phyloP scores from a whole-genome alignment of 2,888 invertebrate genomes.

The Synergus umbraculus region DNA sequence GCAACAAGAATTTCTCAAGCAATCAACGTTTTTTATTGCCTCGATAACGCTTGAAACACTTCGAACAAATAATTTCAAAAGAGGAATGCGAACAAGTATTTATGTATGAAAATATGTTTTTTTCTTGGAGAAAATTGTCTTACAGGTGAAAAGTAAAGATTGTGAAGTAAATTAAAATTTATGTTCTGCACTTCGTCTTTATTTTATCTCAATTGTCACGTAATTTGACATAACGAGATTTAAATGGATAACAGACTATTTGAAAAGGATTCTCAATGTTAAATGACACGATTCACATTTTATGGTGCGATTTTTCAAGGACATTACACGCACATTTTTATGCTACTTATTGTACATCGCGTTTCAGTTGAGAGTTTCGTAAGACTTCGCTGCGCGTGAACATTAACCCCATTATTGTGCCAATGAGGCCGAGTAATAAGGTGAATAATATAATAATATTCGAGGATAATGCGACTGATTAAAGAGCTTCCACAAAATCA shows the following conservation, averaged over 20 bases:
- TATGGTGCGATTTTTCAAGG: slow-evolving; percentile 32
- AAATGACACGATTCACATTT: slow-evolving; percentile 43
- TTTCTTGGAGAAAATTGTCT: too few relatives aligned
- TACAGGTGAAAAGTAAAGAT: too few relatives aligned
- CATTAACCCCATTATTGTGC: slow-evolving; percentile 43
- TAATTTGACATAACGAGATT: slow-evolving; percentile 30
- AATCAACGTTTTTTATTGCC: too few relatives aligned
- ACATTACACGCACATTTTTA: slow-evolving; percentile 17
- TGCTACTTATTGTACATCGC: neutral
- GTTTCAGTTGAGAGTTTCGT: slow-evolving; percentile 38
- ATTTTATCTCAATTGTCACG: slow-evolving; percentile 28
- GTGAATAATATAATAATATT: slow-evolving; percentile 21
- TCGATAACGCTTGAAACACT: too few relatives aligned
- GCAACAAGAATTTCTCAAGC: too few relatives aligned
- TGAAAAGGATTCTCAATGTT: slow-evolving; percentile 42
- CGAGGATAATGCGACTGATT: slow-evolving; percentile 19
- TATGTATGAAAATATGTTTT: too few relatives aligned
- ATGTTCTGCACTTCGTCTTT: neutral
- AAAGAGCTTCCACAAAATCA: neutral
- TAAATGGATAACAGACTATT: slow-evolving; percentile 14
- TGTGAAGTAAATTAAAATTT: neutral
- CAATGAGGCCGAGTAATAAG: slow-evolving; percentile 41
- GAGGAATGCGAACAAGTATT: neutral
- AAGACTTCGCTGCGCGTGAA: slow-evolving; percentile 35
- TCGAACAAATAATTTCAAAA: too few relatives aligned